Evolutionary conservation across 2,113 vertebrate species (phyloP).

Genomic region (Dipodomys merriami): DNA sequence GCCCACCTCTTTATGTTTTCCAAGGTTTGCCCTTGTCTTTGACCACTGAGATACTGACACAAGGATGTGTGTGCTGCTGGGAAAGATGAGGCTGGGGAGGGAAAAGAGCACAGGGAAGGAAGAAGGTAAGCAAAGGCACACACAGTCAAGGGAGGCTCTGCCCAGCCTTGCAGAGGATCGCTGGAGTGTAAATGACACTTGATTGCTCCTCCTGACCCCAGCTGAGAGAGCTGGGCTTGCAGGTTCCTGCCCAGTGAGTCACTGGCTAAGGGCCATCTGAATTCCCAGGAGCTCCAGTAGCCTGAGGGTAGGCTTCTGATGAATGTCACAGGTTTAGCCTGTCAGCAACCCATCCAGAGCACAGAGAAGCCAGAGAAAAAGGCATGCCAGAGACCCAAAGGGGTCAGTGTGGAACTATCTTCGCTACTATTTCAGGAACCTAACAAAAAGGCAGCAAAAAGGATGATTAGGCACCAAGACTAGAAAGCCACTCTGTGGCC

Average conservation of each 20-base stretch:
- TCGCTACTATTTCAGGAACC: not conserved
- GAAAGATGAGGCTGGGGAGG: not conserved
- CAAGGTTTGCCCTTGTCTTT: slow-evolving; percentile 41
- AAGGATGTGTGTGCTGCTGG: slow-evolving; percentile 40
- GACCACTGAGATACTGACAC: not conserved
- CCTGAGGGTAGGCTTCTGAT: not conserved
- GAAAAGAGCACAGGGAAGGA: not conserved
- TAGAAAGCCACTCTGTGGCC: not conserved
- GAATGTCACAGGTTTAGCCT: not conserved
- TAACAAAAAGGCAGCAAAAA: not conserved
- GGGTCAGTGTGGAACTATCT: not conserved
- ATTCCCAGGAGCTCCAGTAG: not conserved
- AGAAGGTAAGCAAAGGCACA: not conserved
- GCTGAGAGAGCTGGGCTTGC: slow-evolving; percentile 13
- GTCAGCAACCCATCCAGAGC: not conserved
- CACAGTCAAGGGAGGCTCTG: not conserved
- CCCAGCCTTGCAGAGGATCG: not conserved
- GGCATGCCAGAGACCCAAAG: not conserved
- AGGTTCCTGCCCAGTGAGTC: not conserved
- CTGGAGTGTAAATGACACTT: not conserved
- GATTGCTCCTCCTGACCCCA: not conserved
- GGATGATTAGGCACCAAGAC: slow-evolving; percentile 24
- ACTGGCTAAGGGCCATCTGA: slow-evolving; percentile 26
- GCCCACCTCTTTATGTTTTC: slow-evolving; percentile 61
- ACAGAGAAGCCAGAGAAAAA: not conserved